Evolutionary conservation across 2,888 invertebrate genomes (phyloP), one percentile per base, ranked within the genome.

Genomic region (Pollenia amentaria): DNA sequence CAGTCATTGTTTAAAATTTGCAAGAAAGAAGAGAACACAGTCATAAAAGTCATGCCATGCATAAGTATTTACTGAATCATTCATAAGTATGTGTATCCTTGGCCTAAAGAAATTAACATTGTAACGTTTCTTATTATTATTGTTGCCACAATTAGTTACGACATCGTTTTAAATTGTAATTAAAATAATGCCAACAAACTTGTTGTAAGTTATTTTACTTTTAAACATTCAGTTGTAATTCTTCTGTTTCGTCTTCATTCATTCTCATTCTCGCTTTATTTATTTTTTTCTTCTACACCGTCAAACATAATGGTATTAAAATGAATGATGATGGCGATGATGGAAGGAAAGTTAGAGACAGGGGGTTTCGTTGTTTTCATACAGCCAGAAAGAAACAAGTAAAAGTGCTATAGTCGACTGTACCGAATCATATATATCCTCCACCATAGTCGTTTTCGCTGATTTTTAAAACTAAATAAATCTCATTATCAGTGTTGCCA

Each of bases 91-190:
- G 44, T 64, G 48, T 55, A 77, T 85, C 87, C 85, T 87, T 87
- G 87, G 82, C 87, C 84, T 85, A 72, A 85, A 85, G 82, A 62
- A 76, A 79, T 79, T 85, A 75, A 75, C 75, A 75, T 75, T 75
- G 76, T 77, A 48, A 57, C 77, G 29, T 67, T 78, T 83, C 83
- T 86, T 69, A 48, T 83, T 79, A 64, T 69, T 40, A 29, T 82
- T 85, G 51, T 84, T 69, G 62, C 85, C 70, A 67, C 80, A 87
- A 87, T 84, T 88, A 86, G 86, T 84, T 82, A 84, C 84, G 84
- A 87, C 88, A 86, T 84, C 84, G 69, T 81, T 88, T 84, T 81
- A 88, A 88, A 85, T 85, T 88, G 84, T 88, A 86, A 86, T 88
- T 86, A 83, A 86, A 86, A 86, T 86, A 86, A 86, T 86, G 77